Base-by-base conservation (phyloP, 2,888 invertebrate species). In the Hololepta plana region DNA sequence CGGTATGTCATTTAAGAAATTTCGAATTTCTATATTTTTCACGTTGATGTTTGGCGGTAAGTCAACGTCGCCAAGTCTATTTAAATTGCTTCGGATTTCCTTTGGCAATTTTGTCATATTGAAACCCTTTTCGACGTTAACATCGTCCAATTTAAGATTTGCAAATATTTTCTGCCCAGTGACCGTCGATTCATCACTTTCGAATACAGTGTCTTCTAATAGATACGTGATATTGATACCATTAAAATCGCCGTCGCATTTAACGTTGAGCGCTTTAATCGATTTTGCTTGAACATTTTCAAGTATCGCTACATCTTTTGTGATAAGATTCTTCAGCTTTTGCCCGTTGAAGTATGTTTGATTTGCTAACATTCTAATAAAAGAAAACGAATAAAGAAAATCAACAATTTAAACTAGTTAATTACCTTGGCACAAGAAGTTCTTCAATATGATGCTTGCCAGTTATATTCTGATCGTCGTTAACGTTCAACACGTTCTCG, bases 381-480 rank as follows among this genome's bases (percentile, higher is more conserved):
- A n/a, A n/a, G n/a, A n/a, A n/a, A n/a, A n/a, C n/a, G n/a, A n/a
- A n/a, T n/a, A n/a, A n/a, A n/a, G n/a, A n/a, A n/a, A n/a, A n/a
- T n/a, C n/a, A n/a, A n/a, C n/a, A n/a, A n/a, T n/a, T n/a, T n/a
- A n/a, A n/a, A n/a, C n/a, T n/a, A n/a, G n/a, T n/a, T n/a, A n/a
- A n/a, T n/a, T n/a, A n/a, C n/a, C n/a, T n/a, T n/a, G n/a, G n/a
- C n/a, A n/a, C n/a, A n/a, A n/a, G n/a, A n/a, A n/a, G n/a, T n/a
- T n/a, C n/a, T n/a, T n/a, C n/a, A n/a, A n/a, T n/a, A n/a, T n/a
- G n/a, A 31, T 59, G 47, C 12, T 51, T 53, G 14, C 55, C 59
- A 2, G 29, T 45, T 9, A 66, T 45, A 4, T 45, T 49, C 43
- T 65, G 65, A 37, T 60, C 53, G 4, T 49, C 55, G 30, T 43